phyloP scores from a whole-genome alignment of 2,797 vertebrate genomes.

The Tolypeutes matacus region DNA sequence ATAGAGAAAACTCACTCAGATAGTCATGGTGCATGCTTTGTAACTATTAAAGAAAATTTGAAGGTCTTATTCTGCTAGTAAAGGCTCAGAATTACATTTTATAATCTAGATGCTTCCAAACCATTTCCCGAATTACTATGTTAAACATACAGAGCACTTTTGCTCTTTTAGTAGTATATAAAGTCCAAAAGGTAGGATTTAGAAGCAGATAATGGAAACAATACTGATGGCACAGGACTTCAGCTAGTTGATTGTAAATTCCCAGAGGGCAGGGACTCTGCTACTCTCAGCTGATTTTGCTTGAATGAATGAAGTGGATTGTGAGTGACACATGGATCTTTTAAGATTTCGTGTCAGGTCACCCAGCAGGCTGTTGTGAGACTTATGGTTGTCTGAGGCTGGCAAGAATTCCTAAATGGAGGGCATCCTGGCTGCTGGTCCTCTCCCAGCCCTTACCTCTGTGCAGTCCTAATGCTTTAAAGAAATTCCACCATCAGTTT shows the following conservation, averaged over 20 bases:
- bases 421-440: not conserved
- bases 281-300: not conserved
- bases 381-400: not conserved
- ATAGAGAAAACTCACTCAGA: not conserved
- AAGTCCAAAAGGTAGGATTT: slow-evolving; percentile 16
- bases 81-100: slow-evolving; percentile 43
- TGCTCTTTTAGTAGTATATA: not conserved
- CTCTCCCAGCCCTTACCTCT: not conserved
- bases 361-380: not conserved
- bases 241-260: not conserved
- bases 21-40: not conserved
- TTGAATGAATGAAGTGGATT: not conserved
- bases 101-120: not conserved
- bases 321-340: slow-evolving; percentile 20
- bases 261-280: not conserved
- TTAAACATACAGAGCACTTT: not conserved
- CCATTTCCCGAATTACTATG: not conserved
- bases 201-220: not conserved
- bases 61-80: not conserved
- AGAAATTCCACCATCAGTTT: slow-evolving; percentile 22
- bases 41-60: slow-evolving; percentile 36
- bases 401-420: slow-evolving; percentile 3
- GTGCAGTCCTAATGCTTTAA: not conserved
- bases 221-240: not conserved
- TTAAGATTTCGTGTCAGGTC: not conserved